Evolutionary conservation across 2,113 vertebrate genomes (phyloP), one percentile per base, ranked within the genome.

Genomic region (Tapirus terrestris): DNA sequence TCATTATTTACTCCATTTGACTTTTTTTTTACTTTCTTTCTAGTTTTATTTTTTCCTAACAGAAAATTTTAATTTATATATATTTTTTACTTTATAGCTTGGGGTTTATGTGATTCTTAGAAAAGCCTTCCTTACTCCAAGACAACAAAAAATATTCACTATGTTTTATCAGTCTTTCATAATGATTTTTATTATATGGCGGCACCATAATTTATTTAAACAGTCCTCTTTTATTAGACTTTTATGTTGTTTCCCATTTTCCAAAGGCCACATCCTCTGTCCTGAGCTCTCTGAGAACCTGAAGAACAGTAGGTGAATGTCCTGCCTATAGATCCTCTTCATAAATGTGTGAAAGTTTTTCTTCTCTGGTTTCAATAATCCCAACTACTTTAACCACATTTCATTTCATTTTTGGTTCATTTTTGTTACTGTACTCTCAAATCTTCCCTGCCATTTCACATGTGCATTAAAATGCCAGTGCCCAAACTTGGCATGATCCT

Each of bases 401-500:
- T 93, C 33, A 65, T 93, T 65, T 53, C 51, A 53, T 53, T 89
- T 94, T 76, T 29, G 29, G 58, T 76, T 75, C 79, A 76, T 95
- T 95, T 92, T 97, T 92, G 31, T 89, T 80, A 63, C 29, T 33
- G 5, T 77, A 4, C 23, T 82, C 60, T 84, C 58, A 93, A 91
- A 79, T 84, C 43, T 0, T 92, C 79, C 43, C 31, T 89, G 39
- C 61, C 56, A 77, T 73, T 85, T 95, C 29, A 79, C 51, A 89
- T 86, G 88, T 92, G 21, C 45, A 53, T 89, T 89, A 86, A 92
- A 91, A 89, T 96, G 94, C 67, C 68, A 89, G 86, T 72, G 39
- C 58, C 79, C 93, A 83, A 87, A 94, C 51, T 60, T 93, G 92
- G 92, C 79, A 45, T 39, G 48, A 75, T 91, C 77, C 68, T 94